These are phyloP conservation scores for cattle (Bos taurus) DNA, from an alignment of 2,113 vertebrate species.

Conservation along the genomic window ARS-UCD2.0 NC_037339.1:12014001-12014500, in stretches of 20 bases:
- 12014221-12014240: not conserved
- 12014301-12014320: not conserved
- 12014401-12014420: not conserved
- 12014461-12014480: not conserved
- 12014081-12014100: not conserved
- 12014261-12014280: not conserved
- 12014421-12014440: not conserved
- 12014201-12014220: not conserved
- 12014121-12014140: not conserved
- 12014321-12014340: not conserved
- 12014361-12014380: not conserved
- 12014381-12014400: not conserved
- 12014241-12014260: not conserved
- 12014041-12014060: not conserved
- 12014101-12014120: not conserved
- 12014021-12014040: not conserved
- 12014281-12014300: not conserved
- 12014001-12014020: not conserved
- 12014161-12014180: not conserved
- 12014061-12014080: not conserved
- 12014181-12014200: not conserved
- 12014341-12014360: not conserved
- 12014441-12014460: constrained; percentile 11
- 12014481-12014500: not conserved
- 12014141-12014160: not conserved